Conservation (phyloP, 2,888 invertebrate genomes). For the Yponomeuta sedellus region DNA sequence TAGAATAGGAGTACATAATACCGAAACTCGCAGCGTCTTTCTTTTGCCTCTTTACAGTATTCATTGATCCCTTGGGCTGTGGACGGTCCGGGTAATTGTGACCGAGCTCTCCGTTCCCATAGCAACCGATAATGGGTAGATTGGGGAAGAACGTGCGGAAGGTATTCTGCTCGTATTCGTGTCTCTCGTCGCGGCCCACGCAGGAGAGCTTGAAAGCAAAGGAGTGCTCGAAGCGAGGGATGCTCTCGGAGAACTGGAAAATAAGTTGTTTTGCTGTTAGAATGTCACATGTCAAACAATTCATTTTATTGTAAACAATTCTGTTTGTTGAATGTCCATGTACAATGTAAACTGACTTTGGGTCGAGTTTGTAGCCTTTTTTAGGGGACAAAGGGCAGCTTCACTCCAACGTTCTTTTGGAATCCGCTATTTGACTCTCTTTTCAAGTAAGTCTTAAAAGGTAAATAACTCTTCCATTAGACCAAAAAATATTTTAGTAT, state of each 20-base stretch:
- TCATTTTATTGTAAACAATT: too few species aligned
- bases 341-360: too few species aligned
- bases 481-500: too few species aligned
- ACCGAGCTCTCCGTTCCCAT: constrained; percentile 66
- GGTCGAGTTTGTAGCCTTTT: too few species aligned
- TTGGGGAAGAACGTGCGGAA: constrained; percentile 57
- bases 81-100: constrained; percentile 44
- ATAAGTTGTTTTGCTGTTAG: constrained; percentile 19
- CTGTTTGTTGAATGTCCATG: too few species aligned
- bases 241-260: constrained; percentile 54
- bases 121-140: constrained; percentile 58
- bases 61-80: constrained; percentile 21
- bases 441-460: too few species aligned
- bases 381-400: too few species aligned
- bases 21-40: constrained; percentile 38
- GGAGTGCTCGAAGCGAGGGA: constrained; percentile 59
- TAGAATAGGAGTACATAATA: constrained; percentile 55
- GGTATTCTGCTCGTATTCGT: constrained; percentile 51
- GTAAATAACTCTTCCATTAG: too few species aligned
- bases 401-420: too few species aligned
- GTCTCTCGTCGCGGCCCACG: constrained; percentile 57
- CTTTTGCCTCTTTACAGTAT: constrained; percentile 33
- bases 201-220: constrained; percentile 61
- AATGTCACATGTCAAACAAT: too few species aligned
- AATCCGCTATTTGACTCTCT: too few species aligned